Conservation (phyloP, 1,140 invertebrate genomes). For the Geopemphigus sp. region DNA sequence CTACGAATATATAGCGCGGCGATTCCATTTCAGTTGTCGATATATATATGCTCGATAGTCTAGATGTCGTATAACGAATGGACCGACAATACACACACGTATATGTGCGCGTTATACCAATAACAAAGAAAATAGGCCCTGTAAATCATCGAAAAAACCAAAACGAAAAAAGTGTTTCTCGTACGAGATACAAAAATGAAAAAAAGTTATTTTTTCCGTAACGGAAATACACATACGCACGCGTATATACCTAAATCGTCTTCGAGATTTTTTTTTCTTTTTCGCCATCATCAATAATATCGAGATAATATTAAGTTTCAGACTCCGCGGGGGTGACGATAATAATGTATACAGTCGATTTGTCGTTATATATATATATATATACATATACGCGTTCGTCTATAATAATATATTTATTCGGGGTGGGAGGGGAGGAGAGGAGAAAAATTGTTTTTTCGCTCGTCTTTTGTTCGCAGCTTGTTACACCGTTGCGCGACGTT, state of each 20-base stretch:
- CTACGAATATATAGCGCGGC: no score
- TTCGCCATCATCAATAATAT: slow-evolving; percentile 13
- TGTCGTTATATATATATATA: not conserved
- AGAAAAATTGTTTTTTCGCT: no score
- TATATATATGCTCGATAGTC: no score
- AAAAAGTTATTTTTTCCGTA: slow-evolving; percentile 25
- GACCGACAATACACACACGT: not conserved
- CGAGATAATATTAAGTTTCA: slow-evolving; percentile 19
- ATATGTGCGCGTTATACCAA: not conserved
- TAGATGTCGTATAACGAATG: not conserved
- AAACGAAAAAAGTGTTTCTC: slow-evolving; percentile 1
- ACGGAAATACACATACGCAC: not conserved
- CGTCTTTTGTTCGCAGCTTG: no score
- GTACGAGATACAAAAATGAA: slow-evolving; percentile 2
- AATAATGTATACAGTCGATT: not conserved
- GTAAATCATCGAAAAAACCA: slow-evolving; percentile 8
- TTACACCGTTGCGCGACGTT: no score
- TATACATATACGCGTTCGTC: not conserved
- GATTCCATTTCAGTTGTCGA: no score
- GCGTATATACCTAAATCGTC: not conserved
- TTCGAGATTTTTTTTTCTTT: not conserved
- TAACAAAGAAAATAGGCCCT: slow-evolving; percentile 2
- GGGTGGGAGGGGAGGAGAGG: no score
- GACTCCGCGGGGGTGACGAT: not conserved
- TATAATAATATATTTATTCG: no score